Evolutionary conservation across 2,888 invertebrate genomes (phyloP).

Genomic region (Eledone cirrhosa): DNA sequence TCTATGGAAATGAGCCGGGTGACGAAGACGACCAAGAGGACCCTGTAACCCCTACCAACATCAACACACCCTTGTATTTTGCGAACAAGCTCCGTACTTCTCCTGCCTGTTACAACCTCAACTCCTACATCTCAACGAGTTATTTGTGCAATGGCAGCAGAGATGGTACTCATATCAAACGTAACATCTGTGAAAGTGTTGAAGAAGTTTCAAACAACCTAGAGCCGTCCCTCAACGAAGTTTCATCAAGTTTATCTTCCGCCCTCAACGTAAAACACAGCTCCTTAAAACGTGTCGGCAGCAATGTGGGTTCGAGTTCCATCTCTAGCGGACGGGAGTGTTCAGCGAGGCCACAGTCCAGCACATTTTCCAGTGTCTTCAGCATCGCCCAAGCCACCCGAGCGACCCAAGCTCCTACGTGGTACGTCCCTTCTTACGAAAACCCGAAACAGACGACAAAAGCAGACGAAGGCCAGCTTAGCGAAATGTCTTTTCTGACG

Average conservation of each 20-base stretch:
- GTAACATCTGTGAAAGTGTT: too few relatives aligned
- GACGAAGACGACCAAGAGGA: too few relatives aligned
- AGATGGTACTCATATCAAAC: too few relatives aligned
- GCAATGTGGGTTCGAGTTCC: background rate
- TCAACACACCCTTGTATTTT: background rate
- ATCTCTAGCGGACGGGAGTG: background rate
- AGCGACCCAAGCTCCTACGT: background rate
- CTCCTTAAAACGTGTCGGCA: background rate
- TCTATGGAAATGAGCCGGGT: too few relatives aligned
- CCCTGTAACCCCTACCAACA: too few relatives aligned
- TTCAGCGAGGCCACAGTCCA: too few relatives aligned
- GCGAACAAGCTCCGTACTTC: background rate
- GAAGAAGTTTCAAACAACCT: too few relatives aligned
- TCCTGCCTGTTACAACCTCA: background rate
- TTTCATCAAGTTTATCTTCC: too few relatives aligned
- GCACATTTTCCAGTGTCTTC: background rate
- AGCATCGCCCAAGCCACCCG: background rate
- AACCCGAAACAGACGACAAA: background rate
- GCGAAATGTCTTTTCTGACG: background rate
- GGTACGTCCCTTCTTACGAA: constrained; percentile 9
- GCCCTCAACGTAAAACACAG: too few relatives aligned
- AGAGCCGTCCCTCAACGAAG: too few relatives aligned
- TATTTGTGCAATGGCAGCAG: too few relatives aligned
- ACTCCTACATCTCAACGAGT: background rate
- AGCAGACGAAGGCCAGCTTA: background rate